These are phyloP conservation scores for Andrena flavipes DNA, from an alignment of 2,888 invertebrate genomes.

Conservation along the genomic window DNA sequence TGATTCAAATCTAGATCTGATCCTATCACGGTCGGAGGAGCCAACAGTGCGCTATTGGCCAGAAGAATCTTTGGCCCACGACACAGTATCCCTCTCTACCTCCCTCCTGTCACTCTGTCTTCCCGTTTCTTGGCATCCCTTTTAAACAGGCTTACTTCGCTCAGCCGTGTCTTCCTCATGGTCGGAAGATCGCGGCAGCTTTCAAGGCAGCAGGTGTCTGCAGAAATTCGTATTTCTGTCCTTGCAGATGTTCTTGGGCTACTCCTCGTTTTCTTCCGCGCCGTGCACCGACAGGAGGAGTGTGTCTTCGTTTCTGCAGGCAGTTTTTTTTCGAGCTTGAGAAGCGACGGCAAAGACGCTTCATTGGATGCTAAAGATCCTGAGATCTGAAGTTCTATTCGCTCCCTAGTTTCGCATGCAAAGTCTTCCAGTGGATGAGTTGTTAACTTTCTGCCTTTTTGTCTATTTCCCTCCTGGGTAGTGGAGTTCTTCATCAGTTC, in stretches of 20 bases:
- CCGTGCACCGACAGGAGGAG: no score
- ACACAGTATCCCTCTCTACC: constrained; percentile 45
- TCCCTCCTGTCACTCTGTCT: not conserved
- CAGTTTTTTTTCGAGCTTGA: constrained; percentile 7
- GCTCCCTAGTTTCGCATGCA: not conserved
- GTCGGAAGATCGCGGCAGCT: constrained; percentile 17
- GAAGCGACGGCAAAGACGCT: constrained; percentile 15
- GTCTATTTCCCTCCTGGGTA: no score
- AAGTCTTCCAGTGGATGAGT: not conserved
- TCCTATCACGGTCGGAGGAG: constrained; percentile 75
- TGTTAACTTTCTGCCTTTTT: not conserved
- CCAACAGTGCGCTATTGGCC: constrained; percentile 75
- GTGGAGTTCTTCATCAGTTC: no score
- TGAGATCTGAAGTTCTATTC: not conserved
- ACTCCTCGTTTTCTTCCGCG: not conserved
- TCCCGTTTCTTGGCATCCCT: not conserved
- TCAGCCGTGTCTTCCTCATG: not conserved
- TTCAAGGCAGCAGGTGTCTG: constrained; percentile 25
- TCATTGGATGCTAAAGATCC: constrained; percentile 3
- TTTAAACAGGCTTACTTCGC: constrained; percentile 4
- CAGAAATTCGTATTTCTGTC: constrained; percentile 16
- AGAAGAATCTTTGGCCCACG: constrained; percentile 73
- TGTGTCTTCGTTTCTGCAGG: not conserved
- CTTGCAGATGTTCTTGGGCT: not conserved
- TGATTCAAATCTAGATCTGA: constrained; percentile 84